These are phyloP conservation scores for Xiphophorus couchianus DNA, from an alignment of 2,113 vertebrate species.

Conservation along the genomic window DNA sequence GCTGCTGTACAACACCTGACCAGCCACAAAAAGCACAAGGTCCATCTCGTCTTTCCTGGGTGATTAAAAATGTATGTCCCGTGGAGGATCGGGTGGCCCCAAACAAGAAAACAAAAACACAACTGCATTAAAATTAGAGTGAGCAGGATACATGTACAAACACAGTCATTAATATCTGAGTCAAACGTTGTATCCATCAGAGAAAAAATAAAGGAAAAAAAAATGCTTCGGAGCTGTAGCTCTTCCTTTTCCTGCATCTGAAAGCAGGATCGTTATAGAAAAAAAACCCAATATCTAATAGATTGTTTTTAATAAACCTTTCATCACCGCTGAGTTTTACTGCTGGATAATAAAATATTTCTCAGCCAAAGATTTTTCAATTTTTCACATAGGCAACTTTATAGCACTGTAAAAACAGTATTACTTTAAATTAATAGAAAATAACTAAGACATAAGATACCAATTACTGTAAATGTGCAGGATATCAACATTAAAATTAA, in stretches of 20 bases:
- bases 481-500: too few species aligned
- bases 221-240: neutral
- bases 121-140: constrained; percentile 70
- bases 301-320: too few species aligned
- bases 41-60: constrained; percentile 64
- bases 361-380: neutral
- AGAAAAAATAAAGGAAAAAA: constrained; percentile 7
- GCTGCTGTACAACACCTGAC: constrained; percentile 34
- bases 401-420: too few species aligned
- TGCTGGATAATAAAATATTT: neutral
- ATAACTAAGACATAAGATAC: too few species aligned
- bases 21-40: constrained; percentile 38
- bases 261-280: neutral
- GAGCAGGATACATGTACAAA: constrained; percentile 13
- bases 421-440: too few species aligned
- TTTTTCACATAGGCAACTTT: neutral
- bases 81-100: constrained; percentile 64
- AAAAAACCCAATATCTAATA: neutral
- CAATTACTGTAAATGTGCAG: too few species aligned
- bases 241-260: neutral
- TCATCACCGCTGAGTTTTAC: too few species aligned
- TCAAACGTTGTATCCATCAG: constrained; percentile 23
- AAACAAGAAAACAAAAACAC: constrained; percentile 75
- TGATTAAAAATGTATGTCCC: constrained; percentile 74
- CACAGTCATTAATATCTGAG: constrained; percentile 13